A percentile compares a stretch with the other conserved stretches of the same genome.
Evolutionary conservation across 2,797 vertebrate species (phyloP).

Genomic region (Poeciliopsis infans): DNA sequence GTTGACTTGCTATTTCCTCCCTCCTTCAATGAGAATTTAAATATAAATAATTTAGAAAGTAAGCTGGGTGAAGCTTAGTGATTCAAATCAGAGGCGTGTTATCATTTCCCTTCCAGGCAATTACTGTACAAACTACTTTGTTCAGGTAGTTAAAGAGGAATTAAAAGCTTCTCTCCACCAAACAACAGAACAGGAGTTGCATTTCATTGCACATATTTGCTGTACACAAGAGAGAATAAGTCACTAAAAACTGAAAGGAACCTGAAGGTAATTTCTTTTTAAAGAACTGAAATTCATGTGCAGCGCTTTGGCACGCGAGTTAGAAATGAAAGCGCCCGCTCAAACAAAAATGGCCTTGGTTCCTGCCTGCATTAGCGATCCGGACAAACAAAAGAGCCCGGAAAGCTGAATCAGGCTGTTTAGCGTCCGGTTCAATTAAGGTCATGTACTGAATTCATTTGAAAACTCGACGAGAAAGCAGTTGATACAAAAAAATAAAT

Average conservation of each 20-base stretch:
- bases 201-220: neutral
- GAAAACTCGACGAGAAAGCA: neutral
- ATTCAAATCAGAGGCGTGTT: too few relatives aligned
- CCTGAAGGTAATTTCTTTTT: conserved; percentile 1
- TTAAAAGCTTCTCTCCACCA: neutral
- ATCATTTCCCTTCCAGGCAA: too few relatives aligned
- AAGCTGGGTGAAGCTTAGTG: too few relatives aligned
- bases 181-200: neutral
- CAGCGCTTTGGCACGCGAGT: neutral
- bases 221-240: neutral
- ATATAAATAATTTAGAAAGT: too few relatives aligned
- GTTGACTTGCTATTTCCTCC: too few relatives aligned
- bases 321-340: neutral
- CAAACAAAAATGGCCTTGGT: neutral
- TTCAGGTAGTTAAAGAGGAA: neutral
- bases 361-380: neutral
- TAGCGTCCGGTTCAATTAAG: neutral
- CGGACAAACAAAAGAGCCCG: neutral
- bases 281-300: neutral
- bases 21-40: too few relatives aligned
- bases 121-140: too few relatives aligned
- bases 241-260: neutral
- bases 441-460: conserved; percentile 1
- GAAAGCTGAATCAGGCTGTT: neutral
- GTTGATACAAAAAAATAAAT: neutral